A percentile compares a stretch with the other conserved stretches of the same genome.
Conservation (phyloP, 2,888 invertebrate species). For the Eurytoma adleriae region DNA sequence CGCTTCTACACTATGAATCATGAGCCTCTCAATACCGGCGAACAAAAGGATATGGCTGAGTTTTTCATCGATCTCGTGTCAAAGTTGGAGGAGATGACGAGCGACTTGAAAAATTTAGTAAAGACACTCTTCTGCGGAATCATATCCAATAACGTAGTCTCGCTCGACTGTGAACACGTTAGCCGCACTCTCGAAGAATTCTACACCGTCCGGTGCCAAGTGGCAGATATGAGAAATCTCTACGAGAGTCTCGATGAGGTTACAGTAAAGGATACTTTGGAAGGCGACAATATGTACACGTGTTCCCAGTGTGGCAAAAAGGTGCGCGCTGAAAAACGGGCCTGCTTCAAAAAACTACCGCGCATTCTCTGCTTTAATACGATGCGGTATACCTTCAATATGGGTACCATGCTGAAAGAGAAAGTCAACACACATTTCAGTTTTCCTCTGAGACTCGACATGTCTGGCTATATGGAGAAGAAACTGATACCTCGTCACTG, state of each 20-base stretch:
- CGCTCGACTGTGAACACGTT: slow-evolving; percentile 95
- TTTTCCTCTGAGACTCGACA: slow-evolving; percentile 93
- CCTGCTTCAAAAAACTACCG: slow-evolving; percentile 95
- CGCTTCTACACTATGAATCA: slow-evolving; percentile 98
- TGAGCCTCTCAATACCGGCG: slow-evolving; percentile 95
- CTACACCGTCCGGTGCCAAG: slow-evolving; percentile 97
- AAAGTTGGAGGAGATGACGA: slow-evolving; percentile 97
- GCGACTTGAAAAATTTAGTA: slow-evolving; percentile 90
- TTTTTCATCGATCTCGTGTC: slow-evolving; percentile 98
- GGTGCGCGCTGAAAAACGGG: slow-evolving; percentile 96
- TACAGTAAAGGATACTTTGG: slow-evolving; percentile 97
- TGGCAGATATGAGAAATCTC: slow-evolving; percentile 96
- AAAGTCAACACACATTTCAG: slow-evolving; percentile 98
- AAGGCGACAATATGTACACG: slow-evolving; percentile 98
- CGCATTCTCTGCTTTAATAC: slow-evolving; percentile 97
- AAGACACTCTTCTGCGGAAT: slow-evolving; percentile 95
- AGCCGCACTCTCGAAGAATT: slow-evolving; percentile 96
- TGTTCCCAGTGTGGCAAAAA: slow-evolving; percentile 97
- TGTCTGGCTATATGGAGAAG: slow-evolving; percentile 96
- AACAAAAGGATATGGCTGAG: slow-evolving; percentile 99
- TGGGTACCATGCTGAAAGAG: slow-evolving; percentile 97
- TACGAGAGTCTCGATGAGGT: slow-evolving; percentile 97
- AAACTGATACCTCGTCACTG: slow-evolving; percentile 88
- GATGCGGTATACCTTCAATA: slow-evolving; percentile 98
- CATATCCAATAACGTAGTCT: slow-evolving; percentile 96